Conservation (phyloP, 2,113 vertebrate genomes). For the Rana temporaria region DNA sequence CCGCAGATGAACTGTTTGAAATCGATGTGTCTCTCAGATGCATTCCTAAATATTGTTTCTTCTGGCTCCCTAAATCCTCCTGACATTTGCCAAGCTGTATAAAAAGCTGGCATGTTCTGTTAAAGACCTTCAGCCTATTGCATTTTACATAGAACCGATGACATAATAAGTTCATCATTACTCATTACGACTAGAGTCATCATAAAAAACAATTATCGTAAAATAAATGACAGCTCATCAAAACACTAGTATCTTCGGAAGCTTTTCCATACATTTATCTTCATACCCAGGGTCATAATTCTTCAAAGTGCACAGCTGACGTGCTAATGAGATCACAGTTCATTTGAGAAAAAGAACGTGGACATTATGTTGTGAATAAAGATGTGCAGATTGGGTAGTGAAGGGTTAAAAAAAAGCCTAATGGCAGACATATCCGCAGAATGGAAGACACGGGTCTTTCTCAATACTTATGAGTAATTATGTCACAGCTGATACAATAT, state of each 20-base stretch:
- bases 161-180: constrained; percentile 9
- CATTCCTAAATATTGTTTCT: background rate
- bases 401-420: too few relatives aligned
- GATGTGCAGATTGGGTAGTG: too few relatives aligned
- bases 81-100: background rate
- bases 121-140: background rate
- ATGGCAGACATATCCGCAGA: too few relatives aligned
- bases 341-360: background rate
- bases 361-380: too few relatives aligned
- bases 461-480: too few relatives aligned
- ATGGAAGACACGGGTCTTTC: too few relatives aligned
- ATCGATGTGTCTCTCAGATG: background rate
- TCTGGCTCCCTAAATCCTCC: background rate
- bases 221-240: constrained; percentile 13
- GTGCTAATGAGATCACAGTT: background rate
- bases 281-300: background rate
- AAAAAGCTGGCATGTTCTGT: background rate
- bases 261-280: constrained; percentile 25
- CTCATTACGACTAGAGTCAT: constrained; percentile 9
- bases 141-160: constrained; percentile 11
- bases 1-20: too few relatives aligned
- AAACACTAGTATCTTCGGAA: background rate
- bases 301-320: background rate
- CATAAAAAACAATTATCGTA: constrained; percentile 13
- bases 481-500: too few relatives aligned